Evolutionary conservation across 1,140 invertebrate genomes (phyloP), one percentile per base, ranked within the genome.

Genomic region (Drosophila lacertosa): DNA sequence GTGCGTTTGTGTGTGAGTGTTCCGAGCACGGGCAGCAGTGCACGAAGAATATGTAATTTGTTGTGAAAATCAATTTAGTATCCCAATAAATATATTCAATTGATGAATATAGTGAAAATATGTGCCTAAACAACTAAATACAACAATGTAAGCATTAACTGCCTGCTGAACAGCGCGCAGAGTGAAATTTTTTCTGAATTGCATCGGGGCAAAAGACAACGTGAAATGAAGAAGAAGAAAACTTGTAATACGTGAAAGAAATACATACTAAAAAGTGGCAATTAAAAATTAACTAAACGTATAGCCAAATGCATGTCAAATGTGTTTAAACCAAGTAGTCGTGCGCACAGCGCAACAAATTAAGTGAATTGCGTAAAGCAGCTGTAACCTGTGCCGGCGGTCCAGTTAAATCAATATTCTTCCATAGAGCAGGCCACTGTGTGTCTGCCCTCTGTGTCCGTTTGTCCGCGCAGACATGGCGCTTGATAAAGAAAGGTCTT

Each of bases 31-130:
- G 65, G 48, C 37, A 26, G 51, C 42, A 59, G 70, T 77, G 74
- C 77, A 72, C 59, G 72, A 72, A 84, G 62, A 78, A 83, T 79
- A 82, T 83, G 79, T 83, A 83, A 84, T 83, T 83, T 66, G 77
- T 84, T 83, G 74, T 74, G 75, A 84, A 83, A 84, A 83, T 51
- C 44, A 80, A 66, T 79, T 77, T 57, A 84, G 40, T 71, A 65
- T 37, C 50, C 32, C 48, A 74, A 60, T 48, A 75, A 84, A 62
- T 48, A 55, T 44, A 76, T 55, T 45, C 9, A 48, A 55, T 54
- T 64, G 5, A 48, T 29, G 35, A 35, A 54, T 32, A 29, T 33
- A 29, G 48, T 42, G 40, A 73, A 64, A 44, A 74, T 76, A 80
- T 57, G 62, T 33, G 44, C 15, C 22, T 58, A 55, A 47, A 44